phyloP scores from a whole-genome alignment of 1,140 invertebrate genomes.

The Drusus annulatus region DNA sequence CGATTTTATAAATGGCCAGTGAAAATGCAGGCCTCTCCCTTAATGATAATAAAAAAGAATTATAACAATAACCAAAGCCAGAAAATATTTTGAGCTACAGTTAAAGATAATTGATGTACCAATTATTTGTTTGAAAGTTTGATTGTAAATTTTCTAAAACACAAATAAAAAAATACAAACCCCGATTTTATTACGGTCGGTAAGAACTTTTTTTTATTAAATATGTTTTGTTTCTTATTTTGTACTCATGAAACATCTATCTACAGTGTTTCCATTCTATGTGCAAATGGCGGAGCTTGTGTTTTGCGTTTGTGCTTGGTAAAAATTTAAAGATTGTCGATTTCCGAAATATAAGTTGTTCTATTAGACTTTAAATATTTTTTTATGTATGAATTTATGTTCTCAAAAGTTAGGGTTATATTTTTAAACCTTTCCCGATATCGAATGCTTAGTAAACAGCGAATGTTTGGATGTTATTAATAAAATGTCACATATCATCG shows the following conservation, averaged over 20 bases:
- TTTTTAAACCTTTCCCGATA: slow-evolving; percentile 7
- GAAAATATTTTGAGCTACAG: too few species aligned
- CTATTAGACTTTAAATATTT: slow-evolving; percentile 7
- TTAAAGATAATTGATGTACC: too few species aligned
- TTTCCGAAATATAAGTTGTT: slow-evolving; percentile 32
- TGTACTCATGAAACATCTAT: slow-evolving; percentile 4
- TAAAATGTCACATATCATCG: slow-evolving; percentile 52
- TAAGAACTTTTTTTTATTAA: too few species aligned
- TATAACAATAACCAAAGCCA: too few species aligned
- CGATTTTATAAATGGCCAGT: too few species aligned
- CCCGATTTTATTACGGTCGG: too few species aligned
- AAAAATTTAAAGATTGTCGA: slow-evolving; percentile 42
- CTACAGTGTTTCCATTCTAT: slow-evolving; percentile 33
- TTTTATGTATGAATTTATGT: slow-evolving; percentile 33
- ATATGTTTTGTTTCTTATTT: not conserved
- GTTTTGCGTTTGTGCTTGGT: slow-evolving; percentile 49
- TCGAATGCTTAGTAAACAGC: slow-evolving; percentile 26
- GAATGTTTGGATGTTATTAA: slow-evolving; percentile 38
- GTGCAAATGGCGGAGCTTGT: slow-evolving; percentile 53
- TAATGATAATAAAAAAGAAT: too few species aligned
- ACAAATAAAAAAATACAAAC: too few species aligned
- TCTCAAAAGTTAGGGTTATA: not conserved
- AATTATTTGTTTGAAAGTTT: too few species aligned
- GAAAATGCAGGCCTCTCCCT: too few species aligned
- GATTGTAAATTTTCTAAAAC: too few species aligned